A percentile compares a stretch with the other conserved stretches of the same genome.
Evolutionary conservation across 1,140 invertebrate species (phyloP).

Genomic region (Megathymus violae): DNA sequence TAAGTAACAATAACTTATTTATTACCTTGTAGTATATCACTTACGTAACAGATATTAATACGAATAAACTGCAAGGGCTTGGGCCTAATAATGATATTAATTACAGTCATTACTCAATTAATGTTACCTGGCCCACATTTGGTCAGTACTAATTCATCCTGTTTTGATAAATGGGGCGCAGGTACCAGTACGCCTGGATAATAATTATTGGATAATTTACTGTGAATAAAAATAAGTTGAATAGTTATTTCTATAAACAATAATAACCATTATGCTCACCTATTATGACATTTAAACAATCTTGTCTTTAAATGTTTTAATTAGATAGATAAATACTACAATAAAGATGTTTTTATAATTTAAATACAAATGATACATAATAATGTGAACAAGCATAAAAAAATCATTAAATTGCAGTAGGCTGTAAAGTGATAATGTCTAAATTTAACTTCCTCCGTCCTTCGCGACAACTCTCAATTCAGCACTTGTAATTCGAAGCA

Average conservation of each 20-base stretch:
- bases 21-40: too few species aligned
- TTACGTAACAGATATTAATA: too few species aligned
- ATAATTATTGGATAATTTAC: background rate
- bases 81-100: slow-evolving; percentile 23
- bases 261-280: too few species aligned
- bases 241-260: too few species aligned
- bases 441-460: slow-evolving; percentile 12
- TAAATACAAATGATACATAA: too few species aligned
- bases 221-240: too few species aligned
- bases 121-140: slow-evolving; percentile 24
- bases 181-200: background rate
- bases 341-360: too few species aligned
- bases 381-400: too few species aligned
- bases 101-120: slow-evolving; percentile 30
- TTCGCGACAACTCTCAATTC: slow-evolving; percentile 33
- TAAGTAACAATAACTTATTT: too few species aligned
- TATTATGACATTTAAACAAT: too few species aligned
- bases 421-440: slow-evolving; percentile 21
- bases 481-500: slow-evolving; percentile 25
- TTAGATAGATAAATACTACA: too few species aligned
- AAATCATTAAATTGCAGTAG: background rate
- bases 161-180: slow-evolving; percentile 13
- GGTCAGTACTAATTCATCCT: slow-evolving; percentile 8
- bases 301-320: too few species aligned
- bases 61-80: background rate